Evolutionary conservation across 2,888 invertebrate genomes (phyloP).

Genomic region (Dryomyza anilis): DNA sequence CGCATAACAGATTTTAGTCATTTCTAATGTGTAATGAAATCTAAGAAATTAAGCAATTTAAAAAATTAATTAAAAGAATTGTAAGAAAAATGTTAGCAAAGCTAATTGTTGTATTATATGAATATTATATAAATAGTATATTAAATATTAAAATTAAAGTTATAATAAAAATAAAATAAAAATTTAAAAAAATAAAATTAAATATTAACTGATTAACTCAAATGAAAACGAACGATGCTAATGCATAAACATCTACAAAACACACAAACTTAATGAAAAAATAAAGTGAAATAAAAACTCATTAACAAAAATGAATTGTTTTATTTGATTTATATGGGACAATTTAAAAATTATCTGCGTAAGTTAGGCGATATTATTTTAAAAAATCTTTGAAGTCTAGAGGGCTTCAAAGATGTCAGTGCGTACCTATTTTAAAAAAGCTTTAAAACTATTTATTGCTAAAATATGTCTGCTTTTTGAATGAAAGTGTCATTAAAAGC

Average conservation of each 20-base stretch:
- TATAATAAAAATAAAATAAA: background rate
- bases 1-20: too few species aligned
- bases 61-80: background rate
- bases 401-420: too few species aligned
- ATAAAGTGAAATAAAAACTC: constrained; percentile 1
- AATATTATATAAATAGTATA: background rate
- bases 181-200: background rate
- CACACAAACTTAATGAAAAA: constrained; percentile 21
- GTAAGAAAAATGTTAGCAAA: constrained; percentile 51
- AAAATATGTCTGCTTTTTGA: too few species aligned
- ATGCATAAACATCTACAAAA: background rate
- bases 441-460: too few species aligned
- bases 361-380: too few species aligned
- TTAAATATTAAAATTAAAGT: background rate
- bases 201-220: background rate
- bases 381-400: too few species aligned
- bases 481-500: too few species aligned
- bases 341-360: too few species aligned
- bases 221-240: background rate
- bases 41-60: constrained; percentile 4
- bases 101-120: constrained; percentile 56
- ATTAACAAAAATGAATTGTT: background rate
- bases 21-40: background rate
- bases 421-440: too few species aligned
- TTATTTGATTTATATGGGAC: too few species aligned